Evolutionary conservation across 1,140 invertebrate species (phyloP), one percentile per base, ranked within the genome.

Genomic region (Phocides pigmalion): DNA sequence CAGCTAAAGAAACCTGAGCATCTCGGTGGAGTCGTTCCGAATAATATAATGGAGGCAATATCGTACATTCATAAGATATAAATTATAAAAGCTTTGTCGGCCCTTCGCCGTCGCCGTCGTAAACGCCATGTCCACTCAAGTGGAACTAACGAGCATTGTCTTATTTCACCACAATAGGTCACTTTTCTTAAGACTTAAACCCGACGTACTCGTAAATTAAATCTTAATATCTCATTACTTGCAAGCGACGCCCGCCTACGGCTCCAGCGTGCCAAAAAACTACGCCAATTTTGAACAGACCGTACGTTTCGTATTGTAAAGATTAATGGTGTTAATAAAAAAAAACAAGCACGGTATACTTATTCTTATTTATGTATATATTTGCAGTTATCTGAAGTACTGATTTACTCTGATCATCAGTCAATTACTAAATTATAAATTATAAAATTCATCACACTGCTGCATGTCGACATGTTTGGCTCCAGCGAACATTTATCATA

Each of bases 201-300:
- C 70, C 74, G 53, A 79, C 74, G 77, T 72, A 81, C 69, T 81
- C 82, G 78, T 89, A 87, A 87, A 87, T 89, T 87, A 72, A 82
- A 87, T 80, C 74, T 84, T 84, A 83, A 85, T 84, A 82, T 82
- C 81, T 84, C 84, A 85, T 89, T 89, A 83, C 79, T 85, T 81
- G 81, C 84, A 83, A 85, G 74, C 74, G 51, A 59, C 47, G 70
- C 64, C 72, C 85, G 77, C 81, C 84, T 71, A 73, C 39, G 54
- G 76, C 76, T 65, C 4, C 54, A 64, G 71, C 68, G 70, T 77
- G 76, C 76, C 73, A 82, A 83, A 85, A 81, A 81, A 79, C 70
- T 77, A 66, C 16, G 68, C 50, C 61, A 75, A 78, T 79, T 78
- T 69, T 39, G 62, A 68, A 46, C 68, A 74, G 71, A 68, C 68